A percentile compares a stretch with the other conserved stretches of the same genome.
Evolutionary conservation across 2,113 vertebrate genomes (phyloP).

Genomic region (Rostratula benghalensis): DNA sequence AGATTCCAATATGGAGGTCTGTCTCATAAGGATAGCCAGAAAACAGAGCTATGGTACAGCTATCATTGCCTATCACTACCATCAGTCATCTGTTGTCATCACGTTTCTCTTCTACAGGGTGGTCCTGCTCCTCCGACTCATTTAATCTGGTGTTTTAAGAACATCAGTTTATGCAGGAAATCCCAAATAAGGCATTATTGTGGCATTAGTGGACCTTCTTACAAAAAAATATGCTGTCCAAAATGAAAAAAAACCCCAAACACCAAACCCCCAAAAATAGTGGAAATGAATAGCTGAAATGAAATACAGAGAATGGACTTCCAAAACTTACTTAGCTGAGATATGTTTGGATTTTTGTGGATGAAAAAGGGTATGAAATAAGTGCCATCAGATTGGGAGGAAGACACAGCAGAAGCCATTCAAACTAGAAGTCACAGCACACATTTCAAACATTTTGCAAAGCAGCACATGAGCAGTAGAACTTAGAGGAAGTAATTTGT

Average conservation of each 20-base stretch:
- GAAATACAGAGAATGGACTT: background rate
- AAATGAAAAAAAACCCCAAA: background rate
- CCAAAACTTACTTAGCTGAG: background rate
- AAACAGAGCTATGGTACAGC: background rate
- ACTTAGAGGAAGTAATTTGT: background rate
- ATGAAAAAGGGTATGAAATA: background rate
- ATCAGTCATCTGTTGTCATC: rapidly evolving
- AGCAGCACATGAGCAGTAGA: background rate
- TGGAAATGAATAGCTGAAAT: background rate
- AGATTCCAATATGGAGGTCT: background rate
- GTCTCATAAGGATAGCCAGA: background rate
- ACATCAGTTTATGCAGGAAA: background rate
- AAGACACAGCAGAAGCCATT: background rate
- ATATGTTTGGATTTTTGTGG: background rate
- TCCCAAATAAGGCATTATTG: background rate
- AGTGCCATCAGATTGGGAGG: background rate
- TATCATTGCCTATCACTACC: background rate
- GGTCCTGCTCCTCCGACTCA: background rate
- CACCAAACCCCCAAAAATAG: no score
- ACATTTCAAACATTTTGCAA: background rate
- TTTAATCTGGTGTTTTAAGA: background rate
- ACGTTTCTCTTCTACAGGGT: background rate
- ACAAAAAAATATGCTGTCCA: background rate
- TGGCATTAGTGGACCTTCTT: background rate
- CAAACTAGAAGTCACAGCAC: background rate